Evolutionary conservation across 2,113 vertebrate genomes (phyloP).

Genomic region (Percopsis transmontana): DNA sequence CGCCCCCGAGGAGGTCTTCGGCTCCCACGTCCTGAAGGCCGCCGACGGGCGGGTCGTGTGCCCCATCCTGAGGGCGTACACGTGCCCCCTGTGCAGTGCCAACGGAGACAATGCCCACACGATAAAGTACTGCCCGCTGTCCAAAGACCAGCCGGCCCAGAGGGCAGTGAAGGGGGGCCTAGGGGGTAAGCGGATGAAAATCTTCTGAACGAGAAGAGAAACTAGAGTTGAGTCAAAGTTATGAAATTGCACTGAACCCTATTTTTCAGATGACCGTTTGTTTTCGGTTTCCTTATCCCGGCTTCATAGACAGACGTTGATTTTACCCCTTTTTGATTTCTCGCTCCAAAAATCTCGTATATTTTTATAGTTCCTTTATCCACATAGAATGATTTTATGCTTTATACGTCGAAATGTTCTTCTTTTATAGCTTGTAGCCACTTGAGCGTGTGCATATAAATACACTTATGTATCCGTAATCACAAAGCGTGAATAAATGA

Average conservation of each 20-base stretch:
- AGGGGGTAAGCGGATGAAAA: slow-evolving; percentile 83
- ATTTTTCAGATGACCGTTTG: slow-evolving; percentile 79
- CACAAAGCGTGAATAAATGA: slow-evolving; percentile 62
- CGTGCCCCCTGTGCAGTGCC: slow-evolving; percentile 84
- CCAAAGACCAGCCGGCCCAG: slow-evolving; percentile 81
- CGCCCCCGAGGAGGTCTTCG: slow-evolving; percentile 83
- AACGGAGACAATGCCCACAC: slow-evolving; percentile 86
- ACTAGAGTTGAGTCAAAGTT: slow-evolving; percentile 44
- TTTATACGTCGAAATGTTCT: slow-evolving; percentile 75
- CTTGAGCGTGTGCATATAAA: slow-evolving; percentile 67
- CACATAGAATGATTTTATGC: slow-evolving; percentile 79
- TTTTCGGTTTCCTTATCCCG: slow-evolving; percentile 70
- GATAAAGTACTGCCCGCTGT: slow-evolving; percentile 86
- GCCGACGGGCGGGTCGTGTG: slow-evolving; percentile 83
- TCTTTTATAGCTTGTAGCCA: slow-evolving; percentile 72
- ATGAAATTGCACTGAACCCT: slow-evolving; percentile 83
- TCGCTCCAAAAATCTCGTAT: slow-evolving; percentile 70
- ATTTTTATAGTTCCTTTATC: slow-evolving; percentile 85
- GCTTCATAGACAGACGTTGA: slow-evolving; percentile 70
- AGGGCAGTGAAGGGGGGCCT: slow-evolving; percentile 81
- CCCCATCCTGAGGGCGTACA: slow-evolving; percentile 83
- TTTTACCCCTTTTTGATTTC: slow-evolving; percentile 47
- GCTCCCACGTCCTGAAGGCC: slow-evolving; percentile 83
- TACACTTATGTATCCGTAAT: slow-evolving; percentile 67
- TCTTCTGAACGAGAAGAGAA: slow-evolving; percentile 71